These are phyloP conservation scores for Diaphora mendica DNA, from an alignment of 2,888 invertebrate species.

Conservation along the genomic window DNA sequence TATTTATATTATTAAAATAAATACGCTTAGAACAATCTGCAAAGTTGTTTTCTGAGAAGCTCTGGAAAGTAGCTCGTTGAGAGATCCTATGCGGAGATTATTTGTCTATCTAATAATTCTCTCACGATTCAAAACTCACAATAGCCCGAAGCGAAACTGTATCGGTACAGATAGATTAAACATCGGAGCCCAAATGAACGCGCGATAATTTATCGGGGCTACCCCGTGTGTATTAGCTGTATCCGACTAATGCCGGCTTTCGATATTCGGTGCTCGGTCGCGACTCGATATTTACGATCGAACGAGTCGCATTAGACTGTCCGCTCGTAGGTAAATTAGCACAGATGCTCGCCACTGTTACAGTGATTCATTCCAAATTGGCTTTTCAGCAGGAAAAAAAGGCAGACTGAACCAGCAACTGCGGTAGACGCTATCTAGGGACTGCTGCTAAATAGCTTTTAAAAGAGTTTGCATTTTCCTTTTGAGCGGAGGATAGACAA, in stretches of 20 bases:
- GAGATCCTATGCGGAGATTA: conserved; percentile 43
- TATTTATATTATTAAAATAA: conserved; percentile 1
- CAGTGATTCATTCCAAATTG: conserved; percentile 87
- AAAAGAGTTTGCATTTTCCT: conserved; percentile 74
- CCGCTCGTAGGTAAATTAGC: conserved; percentile 86
- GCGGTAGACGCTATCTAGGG: conserved; percentile 79
- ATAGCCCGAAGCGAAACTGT: conserved; percentile 71
- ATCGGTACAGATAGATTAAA: conserved; percentile 83
- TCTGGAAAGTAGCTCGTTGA: conserved; percentile 39
- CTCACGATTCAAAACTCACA: conserved; percentile 65
- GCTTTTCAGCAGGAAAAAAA: conserved; percentile 84
- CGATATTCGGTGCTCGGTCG: conserved; percentile 85
- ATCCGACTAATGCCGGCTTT: conserved; percentile 86
- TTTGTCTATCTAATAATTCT: conserved; percentile 50
- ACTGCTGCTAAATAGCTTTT: conserved; percentile 79
- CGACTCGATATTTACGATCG: conserved; percentile 84
- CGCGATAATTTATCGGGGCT: conserved; percentile 84
- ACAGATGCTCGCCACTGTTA: conserved; percentile 85
- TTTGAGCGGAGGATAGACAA: conserved; percentile 54
- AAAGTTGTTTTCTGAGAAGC: conserved; percentile 33
- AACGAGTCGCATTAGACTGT: conserved; percentile 85
- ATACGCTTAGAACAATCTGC: conserved; percentile 23
- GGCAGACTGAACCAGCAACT: conserved; percentile 64
- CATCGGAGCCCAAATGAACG: conserved; percentile 85
- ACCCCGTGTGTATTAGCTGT: conserved; percentile 86